A percentile compares a stretch with the other conserved stretches of the same genome.
phyloP scores from a whole-genome alignment of 2,888 invertebrate species.

The Sepiola atlantica region DNA sequence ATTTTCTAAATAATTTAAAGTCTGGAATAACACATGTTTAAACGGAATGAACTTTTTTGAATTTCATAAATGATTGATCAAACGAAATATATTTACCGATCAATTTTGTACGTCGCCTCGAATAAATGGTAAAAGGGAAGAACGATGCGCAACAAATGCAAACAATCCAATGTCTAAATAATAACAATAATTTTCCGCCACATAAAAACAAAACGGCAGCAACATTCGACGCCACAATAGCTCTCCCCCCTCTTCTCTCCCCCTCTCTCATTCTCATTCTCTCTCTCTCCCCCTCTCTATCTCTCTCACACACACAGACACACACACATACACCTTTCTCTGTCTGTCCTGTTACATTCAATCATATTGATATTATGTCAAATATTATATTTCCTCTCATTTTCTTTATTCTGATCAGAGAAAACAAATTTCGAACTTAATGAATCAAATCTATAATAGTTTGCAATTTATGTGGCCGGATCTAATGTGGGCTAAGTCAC shows the following conservation, averaged over 20 bases:
- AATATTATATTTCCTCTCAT: background rate
- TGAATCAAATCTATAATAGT: background rate
- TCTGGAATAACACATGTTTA: background rate
- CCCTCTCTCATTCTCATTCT: no score
- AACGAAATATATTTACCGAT: background rate
- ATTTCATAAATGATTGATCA: background rate
- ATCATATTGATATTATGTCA: background rate
- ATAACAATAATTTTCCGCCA: background rate
- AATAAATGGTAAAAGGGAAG: background rate
- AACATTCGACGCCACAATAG: background rate
- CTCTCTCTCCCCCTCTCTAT: no score
- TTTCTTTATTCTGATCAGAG: background rate
- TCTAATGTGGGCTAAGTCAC: background rate
- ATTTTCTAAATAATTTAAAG: conserved; percentile 1
- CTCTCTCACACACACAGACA: no score
- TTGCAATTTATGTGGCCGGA: background rate
- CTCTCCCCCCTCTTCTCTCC: no score
- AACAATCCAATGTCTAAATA: background rate
- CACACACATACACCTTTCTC: no score
- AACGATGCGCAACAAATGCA: background rate
- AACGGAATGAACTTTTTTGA: background rate
- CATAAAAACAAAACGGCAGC: background rate
- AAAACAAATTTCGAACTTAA: background rate
- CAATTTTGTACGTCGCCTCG: background rate
- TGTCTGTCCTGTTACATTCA: no score